A percentile compares a stretch with the other conserved stretches of the same genome.
These are phyloP conservation scores for Hecatera dysodea DNA, from an alignment of 2,888 invertebrate species.

Conservation along the genomic window DNA sequence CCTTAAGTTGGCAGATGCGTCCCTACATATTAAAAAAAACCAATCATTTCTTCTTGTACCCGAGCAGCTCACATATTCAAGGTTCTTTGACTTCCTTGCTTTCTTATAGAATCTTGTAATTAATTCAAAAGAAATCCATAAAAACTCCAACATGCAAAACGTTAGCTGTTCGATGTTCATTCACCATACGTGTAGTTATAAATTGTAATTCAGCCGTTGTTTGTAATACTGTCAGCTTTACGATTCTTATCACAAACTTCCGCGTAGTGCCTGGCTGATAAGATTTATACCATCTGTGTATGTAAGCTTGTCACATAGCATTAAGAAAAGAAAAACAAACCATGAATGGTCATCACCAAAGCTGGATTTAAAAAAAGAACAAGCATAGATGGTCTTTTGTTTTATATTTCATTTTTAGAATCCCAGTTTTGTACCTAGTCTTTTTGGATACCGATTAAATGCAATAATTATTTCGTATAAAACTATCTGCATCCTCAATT, in stretches of 20 bases:
- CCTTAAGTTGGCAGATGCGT: too few relatives aligned
- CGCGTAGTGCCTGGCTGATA: constrained; percentile 38
- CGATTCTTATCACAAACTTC: constrained; percentile 53
- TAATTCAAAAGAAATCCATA: constrained; percentile 22
- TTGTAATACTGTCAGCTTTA: constrained; percentile 18
- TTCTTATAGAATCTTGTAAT: constrained; percentile 9
- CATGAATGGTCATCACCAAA: constrained; percentile 22
- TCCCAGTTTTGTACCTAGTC: neutral
- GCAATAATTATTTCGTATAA: constrained; percentile 6
- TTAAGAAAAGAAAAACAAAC: constrained; percentile 46
- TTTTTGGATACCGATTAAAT: constrained; percentile 11
- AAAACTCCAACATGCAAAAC: constrained; percentile 37
- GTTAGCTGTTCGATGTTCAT: neutral
- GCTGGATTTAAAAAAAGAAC: constrained; percentile 25
- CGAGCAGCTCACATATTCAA: neutral
- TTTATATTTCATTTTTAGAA: constrained; percentile 5
- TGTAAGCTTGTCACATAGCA: constrained; percentile 4
- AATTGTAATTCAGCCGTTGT: constrained; percentile 41
- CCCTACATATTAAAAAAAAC: too few relatives aligned
- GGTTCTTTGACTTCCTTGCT: constrained; percentile 20
- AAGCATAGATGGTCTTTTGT: constrained; percentile 7
- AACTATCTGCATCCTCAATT: constrained; percentile 40
- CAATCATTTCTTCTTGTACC: too few relatives aligned
- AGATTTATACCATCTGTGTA: constrained; percentile 33
- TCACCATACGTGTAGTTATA: constrained; percentile 24